Conservation (phyloP, 2,113 vertebrate species). For the Sinocyclocheilus anshuiensis region DNA sequence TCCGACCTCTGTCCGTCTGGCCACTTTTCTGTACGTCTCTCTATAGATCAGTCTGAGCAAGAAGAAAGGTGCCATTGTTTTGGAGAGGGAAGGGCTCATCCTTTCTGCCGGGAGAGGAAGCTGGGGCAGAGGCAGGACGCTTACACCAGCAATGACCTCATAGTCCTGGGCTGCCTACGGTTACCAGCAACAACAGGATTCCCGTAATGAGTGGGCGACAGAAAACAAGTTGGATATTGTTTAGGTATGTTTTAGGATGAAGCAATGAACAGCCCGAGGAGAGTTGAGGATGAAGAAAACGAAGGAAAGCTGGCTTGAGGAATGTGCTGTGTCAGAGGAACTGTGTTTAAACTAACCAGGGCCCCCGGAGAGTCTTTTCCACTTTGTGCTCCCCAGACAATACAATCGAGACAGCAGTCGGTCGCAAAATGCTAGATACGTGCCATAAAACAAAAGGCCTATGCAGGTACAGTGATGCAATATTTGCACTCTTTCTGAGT, state of each 20-base stretch:
- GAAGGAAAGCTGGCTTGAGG: constrained; percentile 20
- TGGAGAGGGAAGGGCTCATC: constrained; percentile 33
- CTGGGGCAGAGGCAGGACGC: constrained; percentile 61
- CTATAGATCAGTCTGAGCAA: constrained; percentile 50
- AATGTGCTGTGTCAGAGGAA: constrained; percentile 35
- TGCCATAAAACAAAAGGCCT: constrained; percentile 47
- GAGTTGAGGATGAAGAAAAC: constrained; percentile 56
- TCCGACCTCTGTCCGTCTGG: constrained; percentile 46
- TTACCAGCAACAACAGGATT: constrained; percentile 76
- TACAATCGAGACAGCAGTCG: neutral
- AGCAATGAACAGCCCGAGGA: constrained; percentile 61
- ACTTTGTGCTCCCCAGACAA: neutral
- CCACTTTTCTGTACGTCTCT: constrained; percentile 47
- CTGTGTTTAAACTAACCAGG: neutral
- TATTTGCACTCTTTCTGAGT: constrained; percentile 54
- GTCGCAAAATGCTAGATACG: constrained; percentile 39
- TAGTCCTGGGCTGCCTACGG: constrained; percentile 65
- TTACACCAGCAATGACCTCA: constrained; percentile 75
- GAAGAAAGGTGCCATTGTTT: constrained; percentile 72
- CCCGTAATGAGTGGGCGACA: constrained; percentile 67
- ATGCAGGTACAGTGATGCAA: constrained; percentile 52
- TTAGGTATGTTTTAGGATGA: constrained; percentile 60
- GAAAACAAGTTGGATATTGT: constrained; percentile 78
- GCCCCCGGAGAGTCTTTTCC: neutral
- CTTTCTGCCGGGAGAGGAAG: constrained; percentile 33